Evolutionary conservation across 2,797 vertebrate species (phyloP).

Genomic region (Astyanax mexicanus): DNA sequence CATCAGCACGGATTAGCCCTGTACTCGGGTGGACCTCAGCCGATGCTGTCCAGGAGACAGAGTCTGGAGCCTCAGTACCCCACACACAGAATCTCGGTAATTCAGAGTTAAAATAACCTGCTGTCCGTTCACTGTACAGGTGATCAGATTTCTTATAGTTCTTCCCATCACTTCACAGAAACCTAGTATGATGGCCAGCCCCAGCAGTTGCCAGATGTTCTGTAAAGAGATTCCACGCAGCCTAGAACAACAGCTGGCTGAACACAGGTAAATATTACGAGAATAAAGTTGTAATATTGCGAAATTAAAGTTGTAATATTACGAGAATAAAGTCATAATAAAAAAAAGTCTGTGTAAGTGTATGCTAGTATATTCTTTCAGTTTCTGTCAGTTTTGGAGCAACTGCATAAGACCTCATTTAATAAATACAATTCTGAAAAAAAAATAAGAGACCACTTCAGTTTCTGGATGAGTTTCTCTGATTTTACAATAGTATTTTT

Average conservation of each 20-base stretch:
- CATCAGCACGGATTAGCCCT: conserved; percentile 84
- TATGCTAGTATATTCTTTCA: too few relatives aligned
- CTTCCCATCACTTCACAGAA: conserved; percentile 72
- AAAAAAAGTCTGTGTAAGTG: too few relatives aligned
- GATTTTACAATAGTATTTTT: too few relatives aligned
- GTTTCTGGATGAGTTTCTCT: too few relatives aligned
- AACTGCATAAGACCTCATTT: too few relatives aligned
- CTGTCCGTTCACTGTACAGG: not conserved
- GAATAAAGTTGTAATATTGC: too few relatives aligned
- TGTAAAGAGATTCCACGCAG: conserved; percentile 94
- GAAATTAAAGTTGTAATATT: too few relatives aligned
- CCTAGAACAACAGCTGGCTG: conserved; percentile 96
- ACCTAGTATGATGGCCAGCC: conserved; percentile 85
- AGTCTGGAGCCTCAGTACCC: conserved; percentile 94
- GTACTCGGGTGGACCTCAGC: conserved; percentile 80
- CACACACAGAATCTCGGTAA: conserved; percentile 91
- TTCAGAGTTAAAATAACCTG: not conserved
- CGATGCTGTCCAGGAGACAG: conserved; percentile 86
- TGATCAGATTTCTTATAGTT: not conserved
- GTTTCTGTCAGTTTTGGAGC: too few relatives aligned
- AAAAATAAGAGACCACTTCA: too few relatives aligned
- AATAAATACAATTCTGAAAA: too few relatives aligned
- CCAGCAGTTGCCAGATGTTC: conserved; percentile 91
- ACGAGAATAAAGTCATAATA: too few relatives aligned
- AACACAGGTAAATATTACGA: conserved; percentile 95